A percentile compares a stretch with the other conserved stretches of the same genome.
These are phyloP conservation scores for Rhadina sibilatrix DNA, from an alignment of 2,113 vertebrate genomes.

Conservation along the genomic window DNA sequence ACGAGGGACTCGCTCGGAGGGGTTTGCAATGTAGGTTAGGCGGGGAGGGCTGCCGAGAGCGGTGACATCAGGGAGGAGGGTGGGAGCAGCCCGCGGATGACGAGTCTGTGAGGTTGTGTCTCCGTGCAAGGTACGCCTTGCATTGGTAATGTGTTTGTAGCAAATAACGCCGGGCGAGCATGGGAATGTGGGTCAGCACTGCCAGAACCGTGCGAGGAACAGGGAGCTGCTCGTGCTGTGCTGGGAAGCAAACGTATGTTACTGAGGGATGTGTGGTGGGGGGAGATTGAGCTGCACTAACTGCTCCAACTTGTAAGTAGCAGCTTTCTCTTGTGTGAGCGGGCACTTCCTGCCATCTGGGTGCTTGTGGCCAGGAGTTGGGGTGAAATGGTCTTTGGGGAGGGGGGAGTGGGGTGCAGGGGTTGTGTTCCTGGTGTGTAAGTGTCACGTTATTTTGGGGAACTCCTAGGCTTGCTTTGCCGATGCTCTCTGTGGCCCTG, in stretches of 20 bases:
- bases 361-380: neutral
- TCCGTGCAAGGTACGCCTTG: slow-evolving; percentile 30
- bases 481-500: neutral
- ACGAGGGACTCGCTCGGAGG: neutral
- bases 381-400: neutral
- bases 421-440: neutral
- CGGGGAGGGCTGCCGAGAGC: neutral
- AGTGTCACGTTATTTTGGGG: rapidly evolving
- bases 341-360: neutral
- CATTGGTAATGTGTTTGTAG: slow-evolving; percentile 41
- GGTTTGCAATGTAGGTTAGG: slow-evolving; percentile 59
- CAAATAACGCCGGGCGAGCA: slow-evolving; percentile 35
- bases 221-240: slow-evolving; percentile 20
- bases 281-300: neutral
- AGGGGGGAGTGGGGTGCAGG: neutral
- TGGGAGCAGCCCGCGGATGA: slow-evolving; percentile 33
- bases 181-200: slow-evolving; percentile 57
- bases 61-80: slow-evolving; percentile 32
- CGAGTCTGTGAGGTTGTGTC: slow-evolving; percentile 31
- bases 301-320: slow-evolving; percentile 26
- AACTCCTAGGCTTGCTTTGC: neutral
- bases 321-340: neutral
- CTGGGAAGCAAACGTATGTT: neutral
- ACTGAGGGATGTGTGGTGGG: neutral
- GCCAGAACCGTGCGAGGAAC: neutral